Evolutionary conservation across 2,113 vertebrate genomes (phyloP).

Genomic region (Poecile atricapillus): DNA sequence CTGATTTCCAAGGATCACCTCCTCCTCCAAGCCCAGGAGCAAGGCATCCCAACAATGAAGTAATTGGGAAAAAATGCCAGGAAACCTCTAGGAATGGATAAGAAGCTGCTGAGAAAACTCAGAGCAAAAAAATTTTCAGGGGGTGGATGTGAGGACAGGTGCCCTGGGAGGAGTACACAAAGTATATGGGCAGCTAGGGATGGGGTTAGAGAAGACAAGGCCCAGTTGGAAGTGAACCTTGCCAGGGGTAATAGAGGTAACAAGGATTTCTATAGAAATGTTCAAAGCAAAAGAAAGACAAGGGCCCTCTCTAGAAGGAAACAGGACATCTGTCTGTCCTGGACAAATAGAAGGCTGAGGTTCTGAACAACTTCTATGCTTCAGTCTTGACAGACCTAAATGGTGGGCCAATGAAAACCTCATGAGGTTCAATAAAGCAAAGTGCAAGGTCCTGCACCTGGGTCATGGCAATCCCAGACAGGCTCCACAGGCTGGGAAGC

Average conservation of each 20-base stretch:
- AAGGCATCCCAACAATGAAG: background rate
- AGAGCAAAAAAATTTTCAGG: background rate
- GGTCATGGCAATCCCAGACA: background rate
- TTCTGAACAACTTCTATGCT: background rate
- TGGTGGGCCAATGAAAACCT: background rate
- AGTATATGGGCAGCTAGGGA: background rate
- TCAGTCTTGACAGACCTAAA: background rate
- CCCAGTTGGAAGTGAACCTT: background rate
- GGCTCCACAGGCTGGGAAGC: background rate
- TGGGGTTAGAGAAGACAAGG: background rate
- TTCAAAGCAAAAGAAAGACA: background rate
- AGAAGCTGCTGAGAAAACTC: background rate
- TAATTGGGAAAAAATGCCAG: fast-evolving
- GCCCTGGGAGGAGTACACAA: background rate
- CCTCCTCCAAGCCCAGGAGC: background rate
- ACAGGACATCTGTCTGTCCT: background rate
- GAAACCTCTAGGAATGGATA: background rate
- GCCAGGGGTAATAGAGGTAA: background rate
- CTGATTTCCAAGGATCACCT: background rate
- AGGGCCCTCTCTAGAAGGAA: background rate
- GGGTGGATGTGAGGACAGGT: background rate
- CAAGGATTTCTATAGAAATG: background rate
- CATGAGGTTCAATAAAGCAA: background rate
- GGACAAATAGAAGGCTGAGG: background rate
- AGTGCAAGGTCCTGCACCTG: background rate